phyloP scores from a whole-genome alignment of 2,797 vertebrate species.

The Eleutherodactylus coqui region DNA sequence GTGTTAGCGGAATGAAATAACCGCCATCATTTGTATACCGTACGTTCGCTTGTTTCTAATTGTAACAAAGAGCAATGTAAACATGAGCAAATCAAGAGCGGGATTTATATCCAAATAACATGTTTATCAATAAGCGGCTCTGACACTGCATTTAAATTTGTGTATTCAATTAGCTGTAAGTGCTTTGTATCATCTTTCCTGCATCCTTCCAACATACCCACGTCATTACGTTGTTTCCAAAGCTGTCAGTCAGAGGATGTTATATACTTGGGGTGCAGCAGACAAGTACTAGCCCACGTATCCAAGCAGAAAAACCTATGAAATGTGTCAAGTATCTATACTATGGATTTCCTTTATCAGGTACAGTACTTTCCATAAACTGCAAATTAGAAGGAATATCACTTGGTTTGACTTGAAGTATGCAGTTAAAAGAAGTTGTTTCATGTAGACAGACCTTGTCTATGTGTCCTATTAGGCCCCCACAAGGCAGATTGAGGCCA shows the following conservation, averaged over 20 bases:
- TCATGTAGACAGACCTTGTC: too few relatives aligned
- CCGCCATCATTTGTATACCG: conserved; percentile 58
- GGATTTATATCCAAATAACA: conserved; percentile 54
- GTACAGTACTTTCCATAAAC: background rate
- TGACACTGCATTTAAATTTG: conserved; percentile 55
- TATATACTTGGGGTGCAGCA: conserved; percentile 6
- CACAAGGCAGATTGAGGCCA: too few relatives aligned
- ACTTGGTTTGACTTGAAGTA: background rate
- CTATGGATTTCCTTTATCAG: background rate
- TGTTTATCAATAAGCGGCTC: conserved; percentile 61
- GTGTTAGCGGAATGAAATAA: conserved; percentile 56
- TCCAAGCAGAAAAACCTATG: background rate
- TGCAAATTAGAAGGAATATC: background rate
- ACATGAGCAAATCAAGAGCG: conserved; percentile 43
- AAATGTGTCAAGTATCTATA: background rate
- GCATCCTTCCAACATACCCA: conserved; percentile 48
- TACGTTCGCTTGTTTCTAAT: conserved; percentile 59
- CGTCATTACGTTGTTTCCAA: conserved; percentile 57
- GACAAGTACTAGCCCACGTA: background rate
- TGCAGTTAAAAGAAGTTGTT: too few relatives aligned
- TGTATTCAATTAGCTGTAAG: conserved; percentile 59
- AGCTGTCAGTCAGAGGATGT: conserved; percentile 48
- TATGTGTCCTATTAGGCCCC: too few relatives aligned
- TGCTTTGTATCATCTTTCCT: conserved; percentile 57
- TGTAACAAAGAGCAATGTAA: conserved; percentile 60